Percentiles rank a stretch among this genome's conserved stretches.
Conservation (phyloP, 92 coral and sea anemone species). For the Nematostella vectensis region DNA sequence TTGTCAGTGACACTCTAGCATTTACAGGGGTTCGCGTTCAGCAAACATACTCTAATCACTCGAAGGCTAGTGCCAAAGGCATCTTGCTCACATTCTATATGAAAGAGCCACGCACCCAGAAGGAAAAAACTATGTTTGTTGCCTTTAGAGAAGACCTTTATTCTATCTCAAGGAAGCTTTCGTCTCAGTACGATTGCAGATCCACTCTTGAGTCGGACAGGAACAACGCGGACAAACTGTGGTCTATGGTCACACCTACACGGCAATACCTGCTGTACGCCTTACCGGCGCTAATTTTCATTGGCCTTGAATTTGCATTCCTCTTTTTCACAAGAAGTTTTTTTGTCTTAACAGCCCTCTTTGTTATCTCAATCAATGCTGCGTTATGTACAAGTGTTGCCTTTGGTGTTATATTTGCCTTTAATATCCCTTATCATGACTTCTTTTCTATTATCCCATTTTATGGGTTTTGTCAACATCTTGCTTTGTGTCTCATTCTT, state of each 20-base stretch:
- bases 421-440: background rate
- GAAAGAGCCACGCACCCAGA: background rate
- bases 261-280: background rate
- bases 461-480: slow-evolving; percentile 17
- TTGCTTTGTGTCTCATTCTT: no score
- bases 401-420: slow-evolving; percentile 1
- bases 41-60: no score
- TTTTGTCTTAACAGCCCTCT: background rate
- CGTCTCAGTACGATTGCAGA: no score
- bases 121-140: no score
- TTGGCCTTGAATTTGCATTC: background rate
- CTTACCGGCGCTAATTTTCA: background rate
- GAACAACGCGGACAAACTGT: background rate
- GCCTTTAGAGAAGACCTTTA: no score
- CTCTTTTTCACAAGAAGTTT: background rate
- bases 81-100: background rate
- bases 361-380: background rate
- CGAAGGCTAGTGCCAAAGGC: background rate
- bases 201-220: background rate
- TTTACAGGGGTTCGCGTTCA: no score
- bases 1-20: no score
- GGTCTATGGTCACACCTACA: background rate
- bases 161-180: no score
- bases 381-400: background rate
- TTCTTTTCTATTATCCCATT: slow-evolving; percentile 15